Evolutionary conservation across 1,140 invertebrate genomes (phyloP).

Genomic region (Bombus affinis): DNA sequence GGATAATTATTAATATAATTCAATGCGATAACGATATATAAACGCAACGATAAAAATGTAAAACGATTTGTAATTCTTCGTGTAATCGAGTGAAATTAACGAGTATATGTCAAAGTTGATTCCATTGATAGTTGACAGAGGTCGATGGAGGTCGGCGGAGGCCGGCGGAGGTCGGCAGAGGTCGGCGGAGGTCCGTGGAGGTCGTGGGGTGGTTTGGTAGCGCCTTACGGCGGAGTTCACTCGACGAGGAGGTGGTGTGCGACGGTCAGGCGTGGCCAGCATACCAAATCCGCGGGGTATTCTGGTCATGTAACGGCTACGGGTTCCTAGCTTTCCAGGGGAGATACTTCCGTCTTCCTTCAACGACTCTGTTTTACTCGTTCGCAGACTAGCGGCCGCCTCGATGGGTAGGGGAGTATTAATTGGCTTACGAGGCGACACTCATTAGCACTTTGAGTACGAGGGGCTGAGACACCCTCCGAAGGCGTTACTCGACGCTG

Average conservation of each 20-base stretch:
- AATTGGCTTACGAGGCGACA: slow-evolving; percentile 83
- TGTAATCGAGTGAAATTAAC: neutral
- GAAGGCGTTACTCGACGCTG: slow-evolving; percentile 62
- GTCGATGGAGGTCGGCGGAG: slow-evolving; percentile 24
- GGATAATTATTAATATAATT: too few species aligned
- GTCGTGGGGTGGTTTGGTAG: slow-evolving; percentile 50
- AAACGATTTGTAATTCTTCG: neutral
- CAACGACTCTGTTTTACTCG: slow-evolving; percentile 55
- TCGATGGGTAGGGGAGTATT: slow-evolving; percentile 72
- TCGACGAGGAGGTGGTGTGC: slow-evolving; percentile 73
- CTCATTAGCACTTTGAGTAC: slow-evolving; percentile 82
- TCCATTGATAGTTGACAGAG: neutral
- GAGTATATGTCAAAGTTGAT: neutral
- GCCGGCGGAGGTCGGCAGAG: slow-evolving; percentile 27
- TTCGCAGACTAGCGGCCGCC: slow-evolving; percentile 51
- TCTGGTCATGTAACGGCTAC: slow-evolving; percentile 80
- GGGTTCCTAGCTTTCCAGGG: slow-evolving; percentile 61
- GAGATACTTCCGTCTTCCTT: slow-evolving; percentile 50
- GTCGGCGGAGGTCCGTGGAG: slow-evolving; percentile 23
- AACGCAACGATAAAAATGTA: neutral
- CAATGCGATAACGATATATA: neutral
- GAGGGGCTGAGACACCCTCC: slow-evolving; percentile 65
- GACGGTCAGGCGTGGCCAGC: slow-evolving; percentile 80
- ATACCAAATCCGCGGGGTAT: slow-evolving; percentile 81
- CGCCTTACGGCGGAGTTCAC: slow-evolving; percentile 75